Evolutionary conservation across 1,140 invertebrate genomes (phyloP).

Genomic region (Drosophila suzukii): DNA sequence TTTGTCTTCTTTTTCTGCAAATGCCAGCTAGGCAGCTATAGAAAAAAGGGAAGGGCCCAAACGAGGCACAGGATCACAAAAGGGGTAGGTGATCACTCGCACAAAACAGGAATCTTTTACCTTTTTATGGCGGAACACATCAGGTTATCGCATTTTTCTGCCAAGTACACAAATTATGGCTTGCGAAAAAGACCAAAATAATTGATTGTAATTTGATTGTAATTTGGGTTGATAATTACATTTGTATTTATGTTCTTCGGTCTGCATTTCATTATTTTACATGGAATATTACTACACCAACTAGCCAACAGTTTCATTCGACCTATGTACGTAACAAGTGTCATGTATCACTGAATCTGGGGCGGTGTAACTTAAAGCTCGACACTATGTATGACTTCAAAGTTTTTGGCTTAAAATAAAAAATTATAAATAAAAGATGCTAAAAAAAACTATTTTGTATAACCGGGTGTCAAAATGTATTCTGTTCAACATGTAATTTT

Average conservation of each 20-base stretch:
- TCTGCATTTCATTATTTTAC: neutral
- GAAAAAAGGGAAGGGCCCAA: constrained; percentile 28
- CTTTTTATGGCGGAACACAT: neutral
- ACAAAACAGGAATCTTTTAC: constrained; percentile 26
- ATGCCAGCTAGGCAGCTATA: constrained; percentile 30
- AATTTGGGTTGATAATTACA: neutral
- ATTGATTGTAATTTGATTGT: neutral
- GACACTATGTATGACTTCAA: neutral
- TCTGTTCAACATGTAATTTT: too few species aligned
- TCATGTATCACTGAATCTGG: neutral
- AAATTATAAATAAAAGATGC: neutral
- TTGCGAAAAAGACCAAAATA: neutral
- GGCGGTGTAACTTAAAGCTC: neutral
- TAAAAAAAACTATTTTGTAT: neutral
- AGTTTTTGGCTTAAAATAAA: neutral
- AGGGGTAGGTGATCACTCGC: constrained; percentile 15
- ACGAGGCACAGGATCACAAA: constrained; percentile 23
- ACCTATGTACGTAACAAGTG: neutral
- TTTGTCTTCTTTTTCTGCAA: constrained; percentile 31
- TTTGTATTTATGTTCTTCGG: neutral
- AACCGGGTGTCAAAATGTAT: too few species aligned
- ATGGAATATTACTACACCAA: too few species aligned
- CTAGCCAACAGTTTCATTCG: neutral
- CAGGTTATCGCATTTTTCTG: constrained; percentile 14
- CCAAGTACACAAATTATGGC: neutral